Conservation (phyloP, 1,140 invertebrate species). For the Himalopsyche phryganea region DNA sequence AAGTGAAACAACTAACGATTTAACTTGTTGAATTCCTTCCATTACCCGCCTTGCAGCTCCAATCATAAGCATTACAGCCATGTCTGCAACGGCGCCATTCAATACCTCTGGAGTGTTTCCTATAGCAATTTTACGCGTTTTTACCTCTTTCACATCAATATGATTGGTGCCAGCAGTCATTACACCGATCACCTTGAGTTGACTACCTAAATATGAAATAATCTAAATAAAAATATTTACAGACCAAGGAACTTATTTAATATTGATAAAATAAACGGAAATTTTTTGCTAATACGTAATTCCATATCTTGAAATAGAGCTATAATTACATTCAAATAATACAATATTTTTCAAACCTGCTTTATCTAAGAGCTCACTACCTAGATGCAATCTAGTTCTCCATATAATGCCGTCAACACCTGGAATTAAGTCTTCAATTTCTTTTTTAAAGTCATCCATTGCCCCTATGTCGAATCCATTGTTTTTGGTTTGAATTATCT, state of each 20-base stretch:
- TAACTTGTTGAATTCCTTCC: conserved; percentile 65
- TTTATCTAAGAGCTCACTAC: conserved; percentile 41
- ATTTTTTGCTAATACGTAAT: too few relatives aligned
- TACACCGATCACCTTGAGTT: conserved; percentile 81
- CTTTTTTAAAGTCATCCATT: conserved; percentile 38
- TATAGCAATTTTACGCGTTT: conserved; percentile 61
- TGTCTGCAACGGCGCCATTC: conserved; percentile 78
- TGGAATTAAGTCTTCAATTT: conserved; percentile 39
- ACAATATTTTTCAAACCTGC: conserved; percentile 40
- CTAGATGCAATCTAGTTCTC: conserved; percentile 44
- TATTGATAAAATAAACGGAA: too few relatives aligned
- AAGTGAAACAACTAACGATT: too few relatives aligned
- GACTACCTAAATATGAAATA: too few relatives aligned
- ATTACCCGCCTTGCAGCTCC: conserved; percentile 69
- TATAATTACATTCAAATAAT: too few relatives aligned
- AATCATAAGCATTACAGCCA: conserved; percentile 72
- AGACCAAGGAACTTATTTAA: too few relatives aligned
- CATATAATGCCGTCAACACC: conserved; percentile 44
- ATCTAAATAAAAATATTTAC: too few relatives aligned
- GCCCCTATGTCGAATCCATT: conserved; percentile 41
- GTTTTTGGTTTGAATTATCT: conserved; percentile 42
- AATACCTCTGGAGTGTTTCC: conserved; percentile 81
- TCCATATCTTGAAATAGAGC: too few relatives aligned
- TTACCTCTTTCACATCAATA: conserved; percentile 63
- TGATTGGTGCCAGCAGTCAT: conserved; percentile 84